phyloP scores from a whole-genome alignment of 53 echinoderm and acorn worm genomes.

The Apostichopus leukothele region DNA sequence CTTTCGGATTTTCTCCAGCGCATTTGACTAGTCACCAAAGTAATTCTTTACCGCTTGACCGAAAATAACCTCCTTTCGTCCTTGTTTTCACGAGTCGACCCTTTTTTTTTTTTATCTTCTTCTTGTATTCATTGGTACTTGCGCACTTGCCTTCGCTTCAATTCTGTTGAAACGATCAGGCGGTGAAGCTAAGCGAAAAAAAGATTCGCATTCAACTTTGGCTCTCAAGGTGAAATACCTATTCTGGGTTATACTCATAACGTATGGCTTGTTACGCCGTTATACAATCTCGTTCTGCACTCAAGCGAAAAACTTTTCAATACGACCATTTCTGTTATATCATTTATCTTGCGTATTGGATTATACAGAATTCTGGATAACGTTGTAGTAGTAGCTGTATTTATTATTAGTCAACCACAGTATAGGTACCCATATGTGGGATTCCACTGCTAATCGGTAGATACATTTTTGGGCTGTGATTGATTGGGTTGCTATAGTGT shows the following conservation, averaged over 20 bases:
- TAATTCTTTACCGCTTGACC: conserved; percentile 12
- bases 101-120: background rate
- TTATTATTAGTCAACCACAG: too few relatives aligned
- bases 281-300: background rate
- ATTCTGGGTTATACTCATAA: background rate
- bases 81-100: background rate
- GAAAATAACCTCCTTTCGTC: conserved; percentile 17
- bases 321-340: too few relatives aligned
- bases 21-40: background rate
- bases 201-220: background rate
- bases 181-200: conserved; percentile 14
- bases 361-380: too few relatives aligned
- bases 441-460: too few relatives aligned
- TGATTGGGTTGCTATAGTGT: too few relatives aligned
- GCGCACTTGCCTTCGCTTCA: background rate
- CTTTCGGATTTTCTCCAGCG: conserved; percentile 4
- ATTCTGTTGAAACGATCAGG: background rate
- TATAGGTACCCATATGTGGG: too few relatives aligned
- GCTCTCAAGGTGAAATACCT: background rate
- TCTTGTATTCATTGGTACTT: background rate
- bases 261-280: background rate
- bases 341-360: too few relatives aligned
- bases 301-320: background rate
- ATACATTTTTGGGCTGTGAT: too few relatives aligned
- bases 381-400: too few relatives aligned